phyloP scores from a whole-genome alignment of 2,113 vertebrate genomes.

The Serilophus lunatus region DNA sequence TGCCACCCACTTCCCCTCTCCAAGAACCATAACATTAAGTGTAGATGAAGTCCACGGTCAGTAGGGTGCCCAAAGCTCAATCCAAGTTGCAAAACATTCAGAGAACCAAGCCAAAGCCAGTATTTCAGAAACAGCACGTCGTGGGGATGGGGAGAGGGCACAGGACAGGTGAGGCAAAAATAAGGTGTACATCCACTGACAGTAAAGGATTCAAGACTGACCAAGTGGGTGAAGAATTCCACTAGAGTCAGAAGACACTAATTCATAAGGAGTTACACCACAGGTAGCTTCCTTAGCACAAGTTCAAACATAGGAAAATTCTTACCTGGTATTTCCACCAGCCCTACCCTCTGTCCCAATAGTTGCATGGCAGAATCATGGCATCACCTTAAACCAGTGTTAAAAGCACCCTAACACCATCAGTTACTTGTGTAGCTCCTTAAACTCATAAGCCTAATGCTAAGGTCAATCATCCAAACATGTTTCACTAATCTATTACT shows the following conservation, averaged over 20 bases:
- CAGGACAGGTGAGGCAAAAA: conserved; percentile 55
- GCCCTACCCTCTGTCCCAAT: background rate
- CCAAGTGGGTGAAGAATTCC: conserved; percentile 60
- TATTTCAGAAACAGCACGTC: conserved; percentile 64
- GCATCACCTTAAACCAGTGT: background rate
- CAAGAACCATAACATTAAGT: conserved; percentile 64
- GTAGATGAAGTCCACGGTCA: conserved; percentile 72
- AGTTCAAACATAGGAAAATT: background rate
- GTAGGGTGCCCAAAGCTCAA: conserved; percentile 74
- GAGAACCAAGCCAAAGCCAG: conserved; percentile 72
- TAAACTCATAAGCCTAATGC: background rate
- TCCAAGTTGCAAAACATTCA: conserved; percentile 74
- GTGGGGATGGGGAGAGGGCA: conserved; percentile 29
- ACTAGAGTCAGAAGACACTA: conserved; percentile 64
- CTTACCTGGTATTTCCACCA: conserved; percentile 45
- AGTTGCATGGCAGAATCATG: background rate
- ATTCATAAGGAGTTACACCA: conserved; percentile 85
- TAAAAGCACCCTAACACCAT: background rate
- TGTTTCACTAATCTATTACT: background rate
- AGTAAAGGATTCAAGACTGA: conserved; percentile 69
- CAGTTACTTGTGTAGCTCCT: background rate
- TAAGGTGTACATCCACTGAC: conserved; percentile 61
- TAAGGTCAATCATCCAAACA: background rate
- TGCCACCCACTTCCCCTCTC: conserved; percentile 49
- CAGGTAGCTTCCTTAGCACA: conserved; percentile 68